phyloP scores from a whole-genome alignment of 2,113 vertebrate genomes.

The Kryptolebias marmoratus region DNA sequence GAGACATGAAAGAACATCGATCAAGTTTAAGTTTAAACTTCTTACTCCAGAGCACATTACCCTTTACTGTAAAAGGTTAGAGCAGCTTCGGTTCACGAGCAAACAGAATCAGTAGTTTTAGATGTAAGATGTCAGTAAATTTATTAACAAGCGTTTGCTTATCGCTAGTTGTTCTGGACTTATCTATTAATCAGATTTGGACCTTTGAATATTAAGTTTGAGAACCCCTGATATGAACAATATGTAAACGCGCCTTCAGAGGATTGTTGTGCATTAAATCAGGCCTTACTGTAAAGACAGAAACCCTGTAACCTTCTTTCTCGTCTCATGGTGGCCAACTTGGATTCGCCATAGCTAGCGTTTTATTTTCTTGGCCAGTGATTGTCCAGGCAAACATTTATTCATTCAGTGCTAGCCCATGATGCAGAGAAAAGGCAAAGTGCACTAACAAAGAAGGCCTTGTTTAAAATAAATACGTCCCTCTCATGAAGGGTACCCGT shows the following conservation, averaged over 20 bases:
- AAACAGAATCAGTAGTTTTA: too few species aligned
- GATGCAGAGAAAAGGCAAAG: not conserved
- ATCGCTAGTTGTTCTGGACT: too few species aligned
- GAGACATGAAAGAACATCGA: too few species aligned
- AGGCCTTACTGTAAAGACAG: slow-evolving; percentile 28
- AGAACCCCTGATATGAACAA: slow-evolving; percentile 26
- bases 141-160: too few species aligned
- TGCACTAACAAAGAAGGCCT: slow-evolving; percentile 32
- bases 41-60: too few species aligned
- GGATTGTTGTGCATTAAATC: slow-evolving; percentile 47
- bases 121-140: too few species aligned
- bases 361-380: slow-evolving; percentile 1
- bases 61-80: too few species aligned
- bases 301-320: slow-evolving; percentile 36
- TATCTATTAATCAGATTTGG: too few species aligned
- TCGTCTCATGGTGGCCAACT: slow-evolving; percentile 7
- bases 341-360: not conserved
- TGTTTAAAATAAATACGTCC: slow-evolving; percentile 38
- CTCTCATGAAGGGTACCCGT: slow-evolving; percentile 16
- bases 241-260: slow-evolving; percentile 40
- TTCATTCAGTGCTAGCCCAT: slow-evolving; percentile 31
- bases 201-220: too few species aligned
- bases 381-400: slow-evolving; percentile 16
- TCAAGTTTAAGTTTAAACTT: too few species aligned
- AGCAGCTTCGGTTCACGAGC: too few species aligned